phyloP scores from a whole-genome alignment of 2,797 vertebrate genomes.

The Thunnus albacares region DNA sequence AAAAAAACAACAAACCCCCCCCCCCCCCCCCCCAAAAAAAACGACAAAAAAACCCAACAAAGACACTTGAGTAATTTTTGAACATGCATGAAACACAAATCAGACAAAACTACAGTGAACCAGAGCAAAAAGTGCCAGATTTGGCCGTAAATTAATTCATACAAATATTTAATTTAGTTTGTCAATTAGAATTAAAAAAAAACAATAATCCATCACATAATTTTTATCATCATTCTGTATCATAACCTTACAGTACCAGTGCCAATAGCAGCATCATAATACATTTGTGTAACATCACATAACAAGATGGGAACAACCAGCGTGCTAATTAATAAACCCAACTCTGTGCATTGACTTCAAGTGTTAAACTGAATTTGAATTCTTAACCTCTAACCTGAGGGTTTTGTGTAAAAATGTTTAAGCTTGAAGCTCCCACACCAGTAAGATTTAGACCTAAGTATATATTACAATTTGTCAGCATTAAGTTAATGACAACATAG shows the following conservation, averaged over 20 bases:
- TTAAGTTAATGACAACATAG: conserved; percentile 10
- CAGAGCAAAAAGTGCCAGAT: conserved; percentile 7
- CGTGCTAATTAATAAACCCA: neutral
- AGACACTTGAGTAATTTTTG: conserved; percentile 2
- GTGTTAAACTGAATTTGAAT: neutral
- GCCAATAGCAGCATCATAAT: conserved; percentile 63
- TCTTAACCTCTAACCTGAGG: neutral
- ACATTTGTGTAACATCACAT: conserved; percentile 38
- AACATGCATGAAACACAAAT: conserved; percentile 26
- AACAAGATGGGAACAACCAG: conserved; percentile 12
- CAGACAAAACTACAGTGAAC: conserved; percentile 18
- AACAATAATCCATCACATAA: conserved; percentile 27
- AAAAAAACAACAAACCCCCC: neutral
- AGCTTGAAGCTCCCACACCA: neutral
- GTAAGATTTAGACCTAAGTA: neutral
- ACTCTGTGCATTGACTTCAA: conserved; percentile 11
- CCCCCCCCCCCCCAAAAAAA: too few relatives aligned
- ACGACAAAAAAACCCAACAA: neutral
- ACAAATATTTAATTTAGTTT: conserved; percentile 26
- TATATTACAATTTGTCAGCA: neutral
- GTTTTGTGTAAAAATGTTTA: conserved; percentile 8
- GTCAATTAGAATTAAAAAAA: conserved; percentile 21
- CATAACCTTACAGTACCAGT: conserved; percentile 50
- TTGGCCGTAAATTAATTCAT: conserved; percentile 2
- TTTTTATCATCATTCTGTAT: conserved; percentile 15